Base-by-base conservation (phyloP, 2,797 vertebrate genomes). In the Notolepis coatsorum region DNA sequence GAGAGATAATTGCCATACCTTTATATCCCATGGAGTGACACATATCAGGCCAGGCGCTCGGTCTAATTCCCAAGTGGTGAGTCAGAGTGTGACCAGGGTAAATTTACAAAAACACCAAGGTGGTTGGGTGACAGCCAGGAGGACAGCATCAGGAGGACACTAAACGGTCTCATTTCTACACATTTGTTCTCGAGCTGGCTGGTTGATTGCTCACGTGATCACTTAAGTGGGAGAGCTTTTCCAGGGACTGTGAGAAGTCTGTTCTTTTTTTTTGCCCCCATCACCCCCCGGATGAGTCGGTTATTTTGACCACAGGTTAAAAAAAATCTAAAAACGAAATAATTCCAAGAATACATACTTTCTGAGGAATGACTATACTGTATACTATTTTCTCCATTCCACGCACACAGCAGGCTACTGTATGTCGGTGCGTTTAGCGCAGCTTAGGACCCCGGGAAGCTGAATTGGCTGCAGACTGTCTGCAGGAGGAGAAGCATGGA, bases 401-500 rank as follows among this genome's bases (percentile, higher is more conserved):
- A 37, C 3, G 12, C 15, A 12, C 35, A 37, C 35, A 70, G 80
- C 84, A 73, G 48, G 33, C 10, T n/a, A 37, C 33, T 12, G 10
- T n/a, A 37, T 37, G 33, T 3, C n/a, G 33, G 12, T 3, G n/a
- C n/a, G 10, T 37, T 86, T 79, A 65, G 61, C 61, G 81, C n/a
- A 12, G 24, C 6, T 30, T 52, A 52, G 49, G 49, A 52, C 47
- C 49, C 49, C 9, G 30, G 30, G 18, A 12, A 10, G 4, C 49
- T 2, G 31, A 7, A n/a, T n/a, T n/a, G n/a, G n/a, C n/a, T n/a
- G 49, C 17, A 15, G 79, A 69, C 76, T 21, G 58, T 52, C 82
- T 72, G 88, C 87, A 83, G 79, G 91, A 73, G 85, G 80, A 77
- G 35, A 73, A 74, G 88, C 90, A 80, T 70, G 92, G 84, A 73